Conservation (phyloP, 1,140 invertebrate species). For the Odontomachus brunneus region DNA sequence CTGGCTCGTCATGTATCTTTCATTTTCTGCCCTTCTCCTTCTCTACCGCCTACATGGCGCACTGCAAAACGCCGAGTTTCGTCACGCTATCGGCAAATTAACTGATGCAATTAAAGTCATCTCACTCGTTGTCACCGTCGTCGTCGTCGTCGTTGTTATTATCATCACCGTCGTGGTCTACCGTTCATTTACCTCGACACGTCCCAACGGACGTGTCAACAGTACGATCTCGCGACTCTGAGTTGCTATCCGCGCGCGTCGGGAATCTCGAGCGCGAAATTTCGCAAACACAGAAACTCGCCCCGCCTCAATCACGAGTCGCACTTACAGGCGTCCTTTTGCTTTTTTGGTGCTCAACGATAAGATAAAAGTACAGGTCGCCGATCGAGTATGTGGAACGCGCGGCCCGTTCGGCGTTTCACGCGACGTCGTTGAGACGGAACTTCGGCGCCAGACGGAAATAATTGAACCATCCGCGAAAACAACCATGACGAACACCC, state of each 20-base stretch:
- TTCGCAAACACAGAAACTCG: neutral
- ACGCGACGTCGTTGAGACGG: neutral
- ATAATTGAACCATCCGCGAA: conserved; percentile 27
- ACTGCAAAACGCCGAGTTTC: neutral
- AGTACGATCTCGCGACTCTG: neutral
- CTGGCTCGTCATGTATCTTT: neutral
- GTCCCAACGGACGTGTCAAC: too few relatives aligned
- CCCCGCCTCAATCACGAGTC: too few relatives aligned
- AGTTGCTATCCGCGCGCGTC: neutral
- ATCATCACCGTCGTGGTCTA: neutral
- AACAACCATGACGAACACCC: conserved; percentile 8
- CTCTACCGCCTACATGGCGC: too few relatives aligned
- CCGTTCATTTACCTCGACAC: conserved; percentile 21
- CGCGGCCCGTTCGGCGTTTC: neutral
- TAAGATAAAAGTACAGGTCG: conserved; percentile 27
- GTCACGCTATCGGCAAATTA: conserved; percentile 34
- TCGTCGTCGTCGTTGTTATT: neutral
- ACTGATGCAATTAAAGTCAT: conserved; percentile 29
- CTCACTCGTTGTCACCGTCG: neutral
- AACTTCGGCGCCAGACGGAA: conserved; percentile 22
- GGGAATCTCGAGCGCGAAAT: neutral
- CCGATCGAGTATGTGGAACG: neutral
- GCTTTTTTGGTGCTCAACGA: neutral
- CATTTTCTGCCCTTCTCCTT: too few relatives aligned
- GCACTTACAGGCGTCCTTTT: neutral